phyloP scores from a whole-genome alignment of 2,797 vertebrate species.

The Labeo calbasu region DNA sequence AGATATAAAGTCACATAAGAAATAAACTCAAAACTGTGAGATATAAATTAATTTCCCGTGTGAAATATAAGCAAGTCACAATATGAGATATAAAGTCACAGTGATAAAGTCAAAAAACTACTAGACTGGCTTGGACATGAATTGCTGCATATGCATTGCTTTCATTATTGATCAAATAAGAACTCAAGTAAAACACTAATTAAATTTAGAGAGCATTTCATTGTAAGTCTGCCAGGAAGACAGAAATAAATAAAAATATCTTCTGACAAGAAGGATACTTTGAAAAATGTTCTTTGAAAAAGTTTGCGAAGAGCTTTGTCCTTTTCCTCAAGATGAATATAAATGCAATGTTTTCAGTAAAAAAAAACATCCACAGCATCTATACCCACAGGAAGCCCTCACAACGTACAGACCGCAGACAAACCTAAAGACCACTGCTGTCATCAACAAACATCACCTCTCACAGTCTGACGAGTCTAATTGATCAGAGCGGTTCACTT shows the following conservation, averaged over 20 bases:
- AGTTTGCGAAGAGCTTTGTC: neutral
- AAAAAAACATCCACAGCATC: neutral
- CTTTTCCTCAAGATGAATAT: conserved; percentile 2
- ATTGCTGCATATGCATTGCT: neutral
- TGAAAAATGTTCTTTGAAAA: neutral
- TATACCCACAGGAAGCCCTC: neutral
- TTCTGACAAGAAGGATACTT: neutral
- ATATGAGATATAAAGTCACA: neutral
- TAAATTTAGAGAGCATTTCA: neutral
- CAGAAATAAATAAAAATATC: neutral
- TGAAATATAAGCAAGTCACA: neutral
- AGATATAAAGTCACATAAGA: neutral
- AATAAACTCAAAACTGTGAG: neutral
- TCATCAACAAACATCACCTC: conserved; percentile 32
- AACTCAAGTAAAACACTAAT: neutral
- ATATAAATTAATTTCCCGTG: neutral
- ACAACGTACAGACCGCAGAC: neutral
- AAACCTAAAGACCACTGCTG: conserved; percentile 33
- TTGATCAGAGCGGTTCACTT: conserved; percentile 26
- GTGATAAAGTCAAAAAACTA: neutral
- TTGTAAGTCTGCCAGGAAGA: neutral
- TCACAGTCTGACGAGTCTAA: conserved; percentile 41
- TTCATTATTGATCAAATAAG: neutral
- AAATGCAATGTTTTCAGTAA: neutral
- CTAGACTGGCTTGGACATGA: neutral